phyloP scores from a whole-genome alignment of 2,888 invertebrate genomes.

The Microplitis deprimator region DNA sequence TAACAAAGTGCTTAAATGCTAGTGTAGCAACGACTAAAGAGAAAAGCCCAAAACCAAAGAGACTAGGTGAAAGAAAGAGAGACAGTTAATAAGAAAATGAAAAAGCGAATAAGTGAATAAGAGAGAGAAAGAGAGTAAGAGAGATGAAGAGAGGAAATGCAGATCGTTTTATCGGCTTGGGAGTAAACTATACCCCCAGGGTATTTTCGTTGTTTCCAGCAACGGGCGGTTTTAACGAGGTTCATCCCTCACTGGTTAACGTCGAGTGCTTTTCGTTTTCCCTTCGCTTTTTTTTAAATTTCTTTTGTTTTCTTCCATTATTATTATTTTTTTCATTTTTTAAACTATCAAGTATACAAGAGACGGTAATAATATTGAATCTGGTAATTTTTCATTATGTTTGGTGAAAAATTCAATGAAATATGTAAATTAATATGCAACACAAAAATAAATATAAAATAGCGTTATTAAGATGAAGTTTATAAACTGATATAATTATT shows the following conservation, averaged over 20 bases:
- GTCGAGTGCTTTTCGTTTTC: conserved; percentile 30
- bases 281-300: conserved; percentile 6
- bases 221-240: conserved; percentile 42
- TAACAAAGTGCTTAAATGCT: conserved; percentile 42
- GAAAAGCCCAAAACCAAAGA: conserved; percentile 23
- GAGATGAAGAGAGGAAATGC: conserved; percentile 44
- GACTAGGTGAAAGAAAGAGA: conserved; percentile 14
- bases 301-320: not conserved
- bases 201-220: conserved; percentile 41
- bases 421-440: conserved; percentile 4
- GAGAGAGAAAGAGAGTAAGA: not conserved
- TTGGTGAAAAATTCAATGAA: not conserved
- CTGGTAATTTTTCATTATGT: conserved; percentile 30
- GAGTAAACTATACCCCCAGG: conserved; percentile 36
- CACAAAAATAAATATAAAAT: not conserved
- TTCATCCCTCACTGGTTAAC: conserved; percentile 41
- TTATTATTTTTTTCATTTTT: not conserved
- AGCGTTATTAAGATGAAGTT: too few species aligned
- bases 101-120: conserved; percentile 9
- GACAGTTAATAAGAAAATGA: not conserved
- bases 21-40: conserved; percentile 10
- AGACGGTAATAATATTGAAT: conserved; percentile 30
- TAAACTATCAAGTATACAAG: not conserved
- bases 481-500: too few species aligned
- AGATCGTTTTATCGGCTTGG: conserved; percentile 53